These are phyloP conservation scores for Rutpela maculata DNA, from an alignment of 2,888 invertebrate species.

Conservation along the genomic window DNA sequence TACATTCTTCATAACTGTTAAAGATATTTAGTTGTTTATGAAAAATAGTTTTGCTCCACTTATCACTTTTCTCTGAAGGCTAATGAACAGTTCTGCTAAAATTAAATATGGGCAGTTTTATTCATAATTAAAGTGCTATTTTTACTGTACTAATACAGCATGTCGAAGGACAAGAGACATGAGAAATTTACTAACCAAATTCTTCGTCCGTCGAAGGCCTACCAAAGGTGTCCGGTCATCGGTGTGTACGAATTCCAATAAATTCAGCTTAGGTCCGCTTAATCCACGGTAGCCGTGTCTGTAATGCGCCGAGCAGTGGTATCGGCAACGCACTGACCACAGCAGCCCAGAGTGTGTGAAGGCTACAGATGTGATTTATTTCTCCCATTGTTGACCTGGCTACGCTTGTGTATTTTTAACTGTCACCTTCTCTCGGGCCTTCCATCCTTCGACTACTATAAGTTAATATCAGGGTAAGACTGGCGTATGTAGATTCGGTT, in stretches of 20 bases:
- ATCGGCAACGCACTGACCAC: constrained; percentile 57
- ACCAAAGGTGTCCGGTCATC: constrained; percentile 36
- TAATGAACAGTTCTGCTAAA: no score
- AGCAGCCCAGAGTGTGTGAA: constrained; percentile 57
- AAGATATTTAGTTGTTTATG: no score
- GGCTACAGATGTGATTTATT: constrained; percentile 66
- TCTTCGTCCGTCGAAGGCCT: constrained; percentile 32
- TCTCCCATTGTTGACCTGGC: constrained; percentile 62
- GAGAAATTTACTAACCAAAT: constrained; percentile 33
- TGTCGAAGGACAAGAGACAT: constrained; percentile 31
- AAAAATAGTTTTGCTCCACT: no score
- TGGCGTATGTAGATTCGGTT: neutral
- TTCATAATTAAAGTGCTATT: no score
- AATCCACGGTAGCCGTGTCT: constrained; percentile 71
- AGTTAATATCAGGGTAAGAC: constrained; percentile 19
- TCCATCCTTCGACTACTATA: constrained; percentile 33
- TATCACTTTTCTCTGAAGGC: no score
- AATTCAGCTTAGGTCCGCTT: constrained; percentile 72
- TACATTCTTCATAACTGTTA: no score
- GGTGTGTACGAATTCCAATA: constrained; percentile 67
- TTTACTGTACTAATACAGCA: no score
- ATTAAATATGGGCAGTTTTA: no score
- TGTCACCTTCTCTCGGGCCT: constrained; percentile 43
- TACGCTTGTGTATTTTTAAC: constrained; percentile 60
- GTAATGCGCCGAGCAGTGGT: constrained; percentile 55